These are phyloP conservation scores for Lagocephalus sceleratus DNA, from an alignment of 2,797 vertebrate genomes.

Conservation along the genomic window DNA sequence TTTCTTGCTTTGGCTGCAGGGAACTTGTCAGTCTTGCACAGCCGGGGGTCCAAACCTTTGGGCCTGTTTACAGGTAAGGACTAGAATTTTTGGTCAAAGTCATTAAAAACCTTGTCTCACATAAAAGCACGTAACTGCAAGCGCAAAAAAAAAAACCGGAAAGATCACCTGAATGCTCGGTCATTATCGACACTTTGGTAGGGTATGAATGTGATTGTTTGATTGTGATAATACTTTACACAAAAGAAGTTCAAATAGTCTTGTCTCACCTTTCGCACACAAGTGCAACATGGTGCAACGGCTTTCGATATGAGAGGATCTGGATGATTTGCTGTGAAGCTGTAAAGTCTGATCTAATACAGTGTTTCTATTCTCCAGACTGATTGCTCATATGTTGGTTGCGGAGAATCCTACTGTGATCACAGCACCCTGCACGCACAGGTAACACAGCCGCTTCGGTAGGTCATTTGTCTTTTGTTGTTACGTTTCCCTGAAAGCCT, in stretches of 20 bases:
- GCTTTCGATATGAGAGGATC: not conserved
- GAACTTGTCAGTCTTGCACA: constrained; percentile 94
- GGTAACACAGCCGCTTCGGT: constrained; percentile 76
- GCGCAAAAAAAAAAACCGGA: too few relatives aligned
- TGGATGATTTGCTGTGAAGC: not conserved
- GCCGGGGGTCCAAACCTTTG: constrained; percentile 93
- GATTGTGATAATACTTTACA: not conserved
- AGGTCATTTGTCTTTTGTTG: not conserved
- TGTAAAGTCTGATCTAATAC: constrained; percentile 1
- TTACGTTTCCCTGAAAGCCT: not conserved
- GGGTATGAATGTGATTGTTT: constrained; percentile 7
- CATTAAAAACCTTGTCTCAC: too few relatives aligned
- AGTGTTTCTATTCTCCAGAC: constrained; percentile 67
- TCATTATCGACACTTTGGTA: constrained; percentile 17
- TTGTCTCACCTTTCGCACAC: not conserved
- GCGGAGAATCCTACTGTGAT: constrained; percentile 92
- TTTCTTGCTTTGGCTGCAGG: constrained; percentile 67
- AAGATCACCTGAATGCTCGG: constrained; percentile 18
- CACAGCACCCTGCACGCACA: constrained; percentile 97
- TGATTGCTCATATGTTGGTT: constrained; percentile 93
- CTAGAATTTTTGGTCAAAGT: not conserved
- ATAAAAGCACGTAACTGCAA: too few relatives aligned
- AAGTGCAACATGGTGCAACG: not conserved
- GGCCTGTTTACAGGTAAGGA: constrained; percentile 94
- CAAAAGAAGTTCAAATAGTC: not conserved